Evolutionary conservation across 2,888 invertebrate species (phyloP).

Genomic region (Drosophila seclusa): DNA sequence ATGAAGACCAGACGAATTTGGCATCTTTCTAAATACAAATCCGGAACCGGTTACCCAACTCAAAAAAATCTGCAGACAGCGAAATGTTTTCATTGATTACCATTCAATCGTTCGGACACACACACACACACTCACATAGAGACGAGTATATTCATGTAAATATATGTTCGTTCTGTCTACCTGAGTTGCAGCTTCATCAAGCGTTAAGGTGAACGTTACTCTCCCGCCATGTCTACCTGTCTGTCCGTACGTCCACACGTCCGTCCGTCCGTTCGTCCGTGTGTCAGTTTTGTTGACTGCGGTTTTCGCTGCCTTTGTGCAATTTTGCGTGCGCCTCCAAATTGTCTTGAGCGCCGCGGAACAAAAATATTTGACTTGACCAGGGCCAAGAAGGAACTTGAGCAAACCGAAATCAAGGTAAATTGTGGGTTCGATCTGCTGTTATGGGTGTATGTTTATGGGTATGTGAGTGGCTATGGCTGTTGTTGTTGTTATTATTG

Average conservation of each 20-base stretch:
- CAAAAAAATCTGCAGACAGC: slow-evolving; percentile 24
- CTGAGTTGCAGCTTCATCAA: slow-evolving; percentile 64
- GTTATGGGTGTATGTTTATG: slow-evolving; percentile 35
- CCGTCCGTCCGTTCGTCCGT: background rate
- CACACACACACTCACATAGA: background rate
- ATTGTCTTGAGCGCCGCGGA: slow-evolving; percentile 17
- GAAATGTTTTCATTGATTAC: slow-evolving; percentile 72
- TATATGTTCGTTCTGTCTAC: slow-evolving; percentile 30
- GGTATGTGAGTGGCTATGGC: slow-evolving; percentile 22
- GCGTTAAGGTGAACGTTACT: slow-evolving; percentile 37
- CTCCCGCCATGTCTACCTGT: slow-evolving; percentile 13
- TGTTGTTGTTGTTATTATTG: slow-evolving; percentile 13
- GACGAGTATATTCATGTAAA: background rate
- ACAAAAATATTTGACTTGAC: slow-evolving; percentile 11
- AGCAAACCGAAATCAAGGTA: slow-evolving; percentile 62
- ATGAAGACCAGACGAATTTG: slow-evolving; percentile 37
- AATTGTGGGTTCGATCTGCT: slow-evolving; percentile 66
- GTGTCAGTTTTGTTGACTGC: slow-evolving; percentile 6
- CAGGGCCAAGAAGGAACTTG: slow-evolving; percentile 64
- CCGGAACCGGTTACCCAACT: slow-evolving; percentile 40
- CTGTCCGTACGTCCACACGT: background rate
- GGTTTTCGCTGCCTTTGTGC: slow-evolving; percentile 53
- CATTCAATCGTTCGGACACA: slow-evolving; percentile 55
- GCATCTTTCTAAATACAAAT: slow-evolving; percentile 32
- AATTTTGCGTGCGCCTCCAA: slow-evolving; percentile 48